phyloP scores from a whole-genome alignment of 2,888 invertebrate genomes.

The Thecocarcelia acutangulata region DNA sequence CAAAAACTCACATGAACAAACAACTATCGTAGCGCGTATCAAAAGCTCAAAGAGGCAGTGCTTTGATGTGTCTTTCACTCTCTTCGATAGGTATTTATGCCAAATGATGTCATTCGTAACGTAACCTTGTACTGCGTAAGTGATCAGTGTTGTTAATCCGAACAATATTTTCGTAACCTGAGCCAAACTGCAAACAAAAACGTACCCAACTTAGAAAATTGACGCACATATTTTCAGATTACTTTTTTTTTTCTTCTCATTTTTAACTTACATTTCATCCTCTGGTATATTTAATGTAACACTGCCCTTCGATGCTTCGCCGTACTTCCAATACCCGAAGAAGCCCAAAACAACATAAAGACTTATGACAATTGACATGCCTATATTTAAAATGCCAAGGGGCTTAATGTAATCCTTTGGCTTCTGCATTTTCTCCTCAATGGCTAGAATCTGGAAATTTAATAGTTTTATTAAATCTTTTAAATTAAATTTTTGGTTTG shows the following conservation, averaged over 20 bases:
- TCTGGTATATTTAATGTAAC: slow-evolving; percentile 94
- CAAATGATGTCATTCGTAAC: slow-evolving; percentile 98
- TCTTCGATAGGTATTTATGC: slow-evolving; percentile 85
- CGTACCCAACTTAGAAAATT: too few species aligned
- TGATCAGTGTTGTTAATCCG: slow-evolving; percentile 93
- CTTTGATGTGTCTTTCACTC: slow-evolving; percentile 84
- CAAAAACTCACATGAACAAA: slow-evolving; percentile 84
- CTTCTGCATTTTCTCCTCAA: slow-evolving; percentile 97
- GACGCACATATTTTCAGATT: too few species aligned
- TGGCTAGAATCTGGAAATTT: slow-evolving; percentile 90
- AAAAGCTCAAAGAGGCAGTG: slow-evolving; percentile 86
- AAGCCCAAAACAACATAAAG: slow-evolving; percentile 94
- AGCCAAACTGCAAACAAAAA: slow-evolving; percentile 83
- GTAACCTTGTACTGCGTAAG: slow-evolving; percentile 98
- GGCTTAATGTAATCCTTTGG: slow-evolving; percentile 94
- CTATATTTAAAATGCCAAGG: slow-evolving; percentile 93
- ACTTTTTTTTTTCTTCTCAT: neutral
- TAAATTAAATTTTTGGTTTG: too few species aligned
- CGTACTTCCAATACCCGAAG: slow-evolving; percentile 95
- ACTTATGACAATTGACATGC: slow-evolving; percentile 92
- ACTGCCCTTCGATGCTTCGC: slow-evolving; percentile 87
- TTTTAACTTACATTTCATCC: slow-evolving; percentile 85
- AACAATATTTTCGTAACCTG: slow-evolving; percentile 92
- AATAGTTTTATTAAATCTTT: neutral
- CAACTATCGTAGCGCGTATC: slow-evolving; percentile 87